Evolutionary conservation across 2,888 invertebrate species (phyloP), one percentile per base, ranked within the genome.

Genomic region (Cryptocheilus praepositus): DNA sequence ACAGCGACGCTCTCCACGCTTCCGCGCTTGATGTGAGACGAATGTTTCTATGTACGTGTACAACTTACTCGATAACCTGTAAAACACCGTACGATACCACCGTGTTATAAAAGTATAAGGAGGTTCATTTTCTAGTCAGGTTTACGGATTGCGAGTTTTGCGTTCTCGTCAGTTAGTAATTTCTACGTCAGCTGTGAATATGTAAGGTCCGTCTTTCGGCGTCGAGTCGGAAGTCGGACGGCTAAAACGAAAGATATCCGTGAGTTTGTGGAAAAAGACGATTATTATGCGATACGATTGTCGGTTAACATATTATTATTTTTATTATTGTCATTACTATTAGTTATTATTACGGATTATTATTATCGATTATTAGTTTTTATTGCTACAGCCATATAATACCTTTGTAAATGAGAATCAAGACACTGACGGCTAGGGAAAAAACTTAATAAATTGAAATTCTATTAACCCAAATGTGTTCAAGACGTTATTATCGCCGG

Each of bases 341-440:
- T 65, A 68, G 70, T 77, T 73, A 75, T 76, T 79, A 70, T 68
- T 70, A 71, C 71, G 61, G 61, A 76, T 79, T 73, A 81, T 79
- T 70, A 74, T 57, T 56, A 58, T 66, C 64, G 61, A 76, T 79
- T 73, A 81, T 79, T 70, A 74, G 72, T 74, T 82, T 79, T 73
- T 76, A 80, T 74, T 73, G 76, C 78, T 83, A 81, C 73, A 79
- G 80, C 77, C 80, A 83, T 84, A 83, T 83, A 75, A 84, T 86
- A 85, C 76, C 85, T 86, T 86, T 86, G 85, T 86, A 86, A 86
- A 86, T 86, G 86, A 85, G 86, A 85, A 86, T 85, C 83, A 84
- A 86, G 86, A 85, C 83, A 86, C 81, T 81, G 85, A 84, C 79
- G 83, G 85, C 83, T 85, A 86, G 85, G 85, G 78, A 80, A 83